phyloP scores from a whole-genome alignment of 2,888 invertebrate genomes.

The Leistus spinibarbis region DNA sequence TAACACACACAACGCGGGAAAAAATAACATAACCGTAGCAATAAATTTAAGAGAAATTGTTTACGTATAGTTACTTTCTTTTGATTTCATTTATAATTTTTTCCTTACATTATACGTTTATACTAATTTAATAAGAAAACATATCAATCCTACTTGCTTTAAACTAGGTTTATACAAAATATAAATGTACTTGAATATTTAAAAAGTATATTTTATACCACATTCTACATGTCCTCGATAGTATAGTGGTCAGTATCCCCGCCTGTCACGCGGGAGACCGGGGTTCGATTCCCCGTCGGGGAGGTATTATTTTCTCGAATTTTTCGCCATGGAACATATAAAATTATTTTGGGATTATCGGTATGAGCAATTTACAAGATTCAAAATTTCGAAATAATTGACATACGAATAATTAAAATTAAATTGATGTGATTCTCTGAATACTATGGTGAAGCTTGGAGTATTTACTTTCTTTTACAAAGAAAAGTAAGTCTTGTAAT shows the following conservation, averaged over 20 bases:
- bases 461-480: too few relatives aligned
- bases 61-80: neutral
- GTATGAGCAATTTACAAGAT: too few relatives aligned
- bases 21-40: neutral
- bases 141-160: too few relatives aligned
- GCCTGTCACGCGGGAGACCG: conserved; percentile 38
- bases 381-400: too few relatives aligned
- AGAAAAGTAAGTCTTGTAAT: too few relatives aligned
- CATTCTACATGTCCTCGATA: conserved; percentile 20
- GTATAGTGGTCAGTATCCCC: conserved; percentile 38
- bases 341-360: too few relatives aligned
- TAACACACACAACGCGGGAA: neutral
- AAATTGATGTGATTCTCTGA: too few relatives aligned
- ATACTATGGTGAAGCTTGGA: too few relatives aligned
- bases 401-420: too few relatives aligned
- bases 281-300: conserved; percentile 38
- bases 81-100: neutral
- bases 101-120: neutral
- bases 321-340: neutral
- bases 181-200: too few relatives aligned
- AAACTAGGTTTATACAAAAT: too few relatives aligned
- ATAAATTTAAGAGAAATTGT: conserved; percentile 8
- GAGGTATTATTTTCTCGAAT: conserved; percentile 11
- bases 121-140: too few relatives aligned
- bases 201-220: neutral